Evolutionary conservation across 2,888 invertebrate genomes (phyloP), one percentile per base, ranked within the genome.

Genomic region (Drosophila greeni): DNA sequence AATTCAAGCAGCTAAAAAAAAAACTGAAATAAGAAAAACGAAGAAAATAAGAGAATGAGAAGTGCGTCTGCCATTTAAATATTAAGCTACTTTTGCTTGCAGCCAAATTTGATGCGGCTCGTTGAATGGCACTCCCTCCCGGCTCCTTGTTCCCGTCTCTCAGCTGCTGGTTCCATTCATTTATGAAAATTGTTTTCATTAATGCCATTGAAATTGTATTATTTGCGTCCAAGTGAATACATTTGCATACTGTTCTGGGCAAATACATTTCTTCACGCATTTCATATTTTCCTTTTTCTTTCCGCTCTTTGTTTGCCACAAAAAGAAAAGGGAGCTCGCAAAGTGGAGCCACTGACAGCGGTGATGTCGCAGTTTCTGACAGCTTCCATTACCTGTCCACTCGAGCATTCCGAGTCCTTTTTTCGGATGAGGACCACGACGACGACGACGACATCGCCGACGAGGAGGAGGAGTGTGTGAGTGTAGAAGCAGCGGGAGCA

Each of bases 121-220:
- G 59, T 55, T 70, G 68, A 71, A 65, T 69, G 66, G 57, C 61
- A 67, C 24, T 24, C 48, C 69, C 24, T 29, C 37, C n/a, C n/a
- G n/a, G n/a, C n/a, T n/a, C n/a, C n/a, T n/a, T n/a, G 26, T 33
- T 52, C 11, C 2, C 45, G 31, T 29, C 45, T 29, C 26, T 29
- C 14, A 8, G 45, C 47, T 59, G 51, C 48, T 40, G 40, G 70
- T 69, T 73, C 71, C 70, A 75, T 71, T 81, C 82, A 81, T 84
- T 84, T 81, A 82, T 76, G 75, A 82, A 84, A 79, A 82, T 84
- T 79, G 67, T 84, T 75, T 73, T 66, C 69, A 62, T 76, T 75
- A 84, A 84, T 81, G 69, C 73, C 80, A 82, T 82, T 65, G 67
- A 82, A 81, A 81, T 84, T 82, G 75, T 79, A 82, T 82, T 80